Base-by-base conservation (phyloP, 2,888 invertebrate species). In the Cryptocheilus praepositus region DNA sequence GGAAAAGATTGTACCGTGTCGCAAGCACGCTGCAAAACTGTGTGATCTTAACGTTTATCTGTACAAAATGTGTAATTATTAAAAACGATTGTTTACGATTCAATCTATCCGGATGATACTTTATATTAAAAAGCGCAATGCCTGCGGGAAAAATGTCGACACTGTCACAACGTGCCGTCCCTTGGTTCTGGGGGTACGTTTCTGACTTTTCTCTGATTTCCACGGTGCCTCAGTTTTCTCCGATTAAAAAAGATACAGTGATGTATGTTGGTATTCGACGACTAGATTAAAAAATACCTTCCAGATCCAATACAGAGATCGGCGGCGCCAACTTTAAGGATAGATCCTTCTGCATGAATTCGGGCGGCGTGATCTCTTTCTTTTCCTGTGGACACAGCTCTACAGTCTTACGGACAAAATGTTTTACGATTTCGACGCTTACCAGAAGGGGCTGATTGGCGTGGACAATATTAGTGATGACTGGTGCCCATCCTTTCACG, bases 241-340 rank as follows among this genome's bases (percentile, higher is more conserved):
- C 3, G 2, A 25, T 25, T 2, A 36, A 36, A 7, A 11, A 36
- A 36, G 36, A 36, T 36, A 11, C 36, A 36, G 36, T 11, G 25
- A 2, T 25, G 36, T 36, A 36, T 2, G 36, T 36, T 36, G 19
- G 71, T 67, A 73, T 61, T 68, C 43, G 61, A 75, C 74, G 84
- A 86, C 85, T 86, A 86, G 85, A 86, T 85, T 86, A 88, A 84
- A 88, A 85, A 83, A 86, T 84, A 68, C 86, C 88, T 67, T 88
- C 88, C 66, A 88, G 80, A 76, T 88, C 87, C 57, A 88, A 86
- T 73, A 87, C 75, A 59, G 81, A 76, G 56, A 85, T 83, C 65
- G 87, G 86, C 51, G 88, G 88, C 44, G 87, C 88, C 60, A 88
- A 83, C 76, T 82, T 86, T 57, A 88, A 71, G 3, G 86, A 79